phyloP scores from a whole-genome alignment of 1,140 invertebrate species.

The Patella vulgata region DNA sequence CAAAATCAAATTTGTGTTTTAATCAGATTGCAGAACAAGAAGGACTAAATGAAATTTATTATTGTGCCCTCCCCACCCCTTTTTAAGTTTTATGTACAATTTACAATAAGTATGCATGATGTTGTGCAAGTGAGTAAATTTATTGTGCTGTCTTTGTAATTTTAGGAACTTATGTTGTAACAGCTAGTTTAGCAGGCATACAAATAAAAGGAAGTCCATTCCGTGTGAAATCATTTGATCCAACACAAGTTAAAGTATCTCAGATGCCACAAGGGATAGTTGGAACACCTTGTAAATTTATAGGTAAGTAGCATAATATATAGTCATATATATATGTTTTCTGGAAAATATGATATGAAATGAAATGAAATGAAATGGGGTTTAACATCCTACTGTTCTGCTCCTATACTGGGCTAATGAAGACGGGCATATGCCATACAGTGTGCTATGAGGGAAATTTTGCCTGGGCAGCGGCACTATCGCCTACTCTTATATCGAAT shows the following conservation, averaged over 20 bases:
- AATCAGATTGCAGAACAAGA: too few species aligned
- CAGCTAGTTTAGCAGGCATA: slow-evolving; percentile 90
- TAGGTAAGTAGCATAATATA: slow-evolving; percentile 79
- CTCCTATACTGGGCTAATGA: too few species aligned
- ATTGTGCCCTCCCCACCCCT: neutral
- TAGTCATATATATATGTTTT: too few species aligned
- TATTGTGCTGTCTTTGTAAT: slow-evolving; percentile 3
- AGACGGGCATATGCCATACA: too few species aligned
- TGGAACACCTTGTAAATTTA: slow-evolving; percentile 90
- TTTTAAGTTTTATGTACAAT: slow-evolving; percentile 2
- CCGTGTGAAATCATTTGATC: slow-evolving; percentile 90
- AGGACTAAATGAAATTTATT: too few species aligned
- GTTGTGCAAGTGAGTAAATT: neutral
- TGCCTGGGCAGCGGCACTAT: too few species aligned
- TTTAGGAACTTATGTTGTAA: slow-evolving; percentile 82
- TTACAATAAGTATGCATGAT: neutral
- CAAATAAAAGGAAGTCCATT: slow-evolving; percentile 92
- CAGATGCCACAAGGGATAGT: slow-evolving; percentile 86
- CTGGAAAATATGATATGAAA: too few species aligned
- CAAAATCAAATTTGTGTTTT: too few species aligned
- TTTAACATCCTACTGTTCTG: too few species aligned
- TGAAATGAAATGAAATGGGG: too few species aligned
- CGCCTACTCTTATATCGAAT: too few species aligned
- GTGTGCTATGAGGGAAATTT: too few species aligned
- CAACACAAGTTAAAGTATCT: slow-evolving; percentile 87